Percentiles rank a stretch among this genome's conserved stretches.
Evolutionary conservation across 2,113 vertebrate genomes (phyloP).

Genomic region (Apaloderma vittatum): DNA sequence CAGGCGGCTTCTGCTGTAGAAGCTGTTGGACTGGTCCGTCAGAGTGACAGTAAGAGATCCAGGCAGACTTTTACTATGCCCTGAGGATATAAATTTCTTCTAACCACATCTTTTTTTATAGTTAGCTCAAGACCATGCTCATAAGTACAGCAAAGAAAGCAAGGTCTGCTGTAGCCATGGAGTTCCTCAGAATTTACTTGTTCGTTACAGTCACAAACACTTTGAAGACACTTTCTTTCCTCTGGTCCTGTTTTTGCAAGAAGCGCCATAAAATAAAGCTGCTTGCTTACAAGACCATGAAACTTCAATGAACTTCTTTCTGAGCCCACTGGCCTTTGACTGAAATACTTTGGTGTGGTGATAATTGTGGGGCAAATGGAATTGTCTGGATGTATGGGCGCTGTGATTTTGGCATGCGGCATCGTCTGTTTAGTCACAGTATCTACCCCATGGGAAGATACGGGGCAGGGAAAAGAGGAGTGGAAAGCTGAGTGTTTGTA

Average conservation of each 20-base stretch:
- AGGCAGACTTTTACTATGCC: neutral
- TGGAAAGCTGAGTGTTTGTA: neutral
- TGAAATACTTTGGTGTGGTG: neutral
- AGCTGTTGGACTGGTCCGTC: neutral
- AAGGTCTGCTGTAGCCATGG: neutral
- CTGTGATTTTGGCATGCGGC: neutral
- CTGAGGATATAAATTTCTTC: constrained; percentile 21
- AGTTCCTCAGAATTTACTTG: constrained; percentile 1
- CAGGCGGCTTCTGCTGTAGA: neutral
- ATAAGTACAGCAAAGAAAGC: neutral
- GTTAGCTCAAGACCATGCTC: neutral
- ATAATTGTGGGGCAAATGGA: neutral
- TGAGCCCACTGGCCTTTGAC: neutral
- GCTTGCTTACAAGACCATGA: neutral
- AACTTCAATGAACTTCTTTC: neutral
- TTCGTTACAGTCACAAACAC: neutral
- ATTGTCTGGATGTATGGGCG: neutral
- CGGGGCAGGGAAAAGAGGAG: neutral
- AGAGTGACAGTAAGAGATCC: neutral
- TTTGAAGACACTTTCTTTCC: neutral
- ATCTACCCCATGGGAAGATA: neutral
- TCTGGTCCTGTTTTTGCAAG: neutral
- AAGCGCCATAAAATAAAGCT: neutral
- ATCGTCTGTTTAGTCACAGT: neutral
- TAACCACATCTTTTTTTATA: neutral